Evolutionary conservation across 2,888 invertebrate species (phyloP), one percentile per base, ranked within the genome.

Genomic region (Beris chalybata): DNA sequence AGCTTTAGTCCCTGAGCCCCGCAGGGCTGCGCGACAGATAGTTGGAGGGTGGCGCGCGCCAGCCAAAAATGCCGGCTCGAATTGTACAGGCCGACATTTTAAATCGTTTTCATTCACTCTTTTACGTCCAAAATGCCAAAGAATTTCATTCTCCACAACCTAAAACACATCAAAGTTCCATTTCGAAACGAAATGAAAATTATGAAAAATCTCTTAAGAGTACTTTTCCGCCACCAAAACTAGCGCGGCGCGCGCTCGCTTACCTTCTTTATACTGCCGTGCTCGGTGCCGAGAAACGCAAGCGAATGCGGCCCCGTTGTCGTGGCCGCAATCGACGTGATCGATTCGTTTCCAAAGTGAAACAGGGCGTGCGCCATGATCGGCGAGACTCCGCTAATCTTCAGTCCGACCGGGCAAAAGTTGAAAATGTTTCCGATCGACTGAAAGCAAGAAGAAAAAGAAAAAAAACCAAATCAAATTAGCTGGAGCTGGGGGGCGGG

Each of bases 241-340:
- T 32, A 32, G 11, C 5, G 48, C n/a, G 48, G 5, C 48, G 13
- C n/a, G 5, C n/a, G 5, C n/a, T 4, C 4, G 11, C 13, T 15
- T 86, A 68, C 93, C 85, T 97, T 98, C 77, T 94, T 94, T 58
- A 98, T 82, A 58, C 83, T 81, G 31, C 98, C 98, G 71, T 88
- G 86, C 71, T 85, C 88, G 0, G 97, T 96, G 38, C 98, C 98
- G 57, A 97, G 84, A 82, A 98, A 97, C 30, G 93, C 95, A 68
- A 98, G 89, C 11, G 96, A 95, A 80, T 97, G 95, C 65, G 91
- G 87, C 68, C 95, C 93, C 5, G 95, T 94, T 15, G 91, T 89
- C 66, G 95, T 91, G 74, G 95, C 89, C 1, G 93, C 89, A 22
- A 97, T 86, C 13, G 95, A 92, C 32, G 93, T 91, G 66, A 95